Conservation (phyloP, 2,797 vertebrate genomes). For the Buphagus erythrorhynchus region DNA sequence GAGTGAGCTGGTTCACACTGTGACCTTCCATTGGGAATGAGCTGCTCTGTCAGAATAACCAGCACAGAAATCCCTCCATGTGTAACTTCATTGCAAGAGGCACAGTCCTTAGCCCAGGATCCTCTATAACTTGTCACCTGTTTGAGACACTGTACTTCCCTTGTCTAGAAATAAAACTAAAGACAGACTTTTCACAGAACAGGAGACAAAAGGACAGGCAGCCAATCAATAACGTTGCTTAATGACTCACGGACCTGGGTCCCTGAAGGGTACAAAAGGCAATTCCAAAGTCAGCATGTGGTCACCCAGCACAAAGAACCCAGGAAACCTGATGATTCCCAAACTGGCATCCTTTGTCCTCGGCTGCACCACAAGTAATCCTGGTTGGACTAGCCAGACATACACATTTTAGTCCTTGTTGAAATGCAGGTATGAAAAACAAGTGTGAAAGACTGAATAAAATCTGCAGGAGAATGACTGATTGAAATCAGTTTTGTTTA, state of each 20-base stretch:
- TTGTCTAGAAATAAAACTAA: not conserved
- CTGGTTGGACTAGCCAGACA: not conserved
- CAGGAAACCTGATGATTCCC: not conserved
- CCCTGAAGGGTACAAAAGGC: not conserved
- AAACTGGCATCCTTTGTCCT: not conserved
- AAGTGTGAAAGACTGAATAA: not conserved
- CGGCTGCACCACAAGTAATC: not conserved
- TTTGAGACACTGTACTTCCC: not conserved
- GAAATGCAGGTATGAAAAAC: not conserved
- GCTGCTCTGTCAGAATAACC: not conserved
- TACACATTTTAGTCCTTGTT: not conserved
- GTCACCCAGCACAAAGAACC: not conserved
- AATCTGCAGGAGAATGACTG: not conserved
- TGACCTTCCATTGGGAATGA: not conserved
- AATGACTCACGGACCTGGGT: not conserved
- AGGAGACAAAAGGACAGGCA: not conserved
- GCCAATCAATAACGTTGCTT: not conserved
- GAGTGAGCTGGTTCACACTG: not conserved
- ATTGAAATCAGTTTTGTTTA: not conserved
- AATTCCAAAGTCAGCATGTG: not conserved
- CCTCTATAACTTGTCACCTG: not conserved
- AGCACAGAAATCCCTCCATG: not conserved
- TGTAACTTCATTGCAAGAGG: not conserved
- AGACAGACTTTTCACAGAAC: not conserved
- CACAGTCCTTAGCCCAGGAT: not conserved